A percentile compares a stretch with the other conserved stretches of the same genome.
These are phyloP conservation scores for Drosophila conformis DNA, from an alignment of 2,888 invertebrate species.

Conservation along the genomic window DNA sequence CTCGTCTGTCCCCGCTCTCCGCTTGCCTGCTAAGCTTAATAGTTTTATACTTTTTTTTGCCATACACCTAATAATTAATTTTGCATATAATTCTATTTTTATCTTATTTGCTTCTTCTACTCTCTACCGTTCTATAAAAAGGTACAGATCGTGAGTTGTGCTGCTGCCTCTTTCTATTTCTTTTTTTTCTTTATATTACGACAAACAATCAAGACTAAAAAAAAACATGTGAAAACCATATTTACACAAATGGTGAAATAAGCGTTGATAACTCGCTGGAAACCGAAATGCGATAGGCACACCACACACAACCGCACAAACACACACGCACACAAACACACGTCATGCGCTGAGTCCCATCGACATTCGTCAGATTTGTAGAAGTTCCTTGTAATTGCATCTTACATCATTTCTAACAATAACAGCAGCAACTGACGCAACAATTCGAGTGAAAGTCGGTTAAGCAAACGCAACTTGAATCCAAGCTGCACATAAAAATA, in stretches of 20 bases:
- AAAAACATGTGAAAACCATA: slow-evolving; percentile 24
- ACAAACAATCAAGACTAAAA: not conserved
- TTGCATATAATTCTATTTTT: slow-evolving; percentile 11
- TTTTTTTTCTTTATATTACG: slow-evolving; percentile 6
- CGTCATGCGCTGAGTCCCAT: slow-evolving; percentile 8
- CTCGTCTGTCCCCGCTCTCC: slow-evolving; percentile 1
- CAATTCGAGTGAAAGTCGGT: not conserved
- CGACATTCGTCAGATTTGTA: slow-evolving; percentile 20
- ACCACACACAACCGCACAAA: slow-evolving; percentile 6
- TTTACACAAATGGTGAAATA: slow-evolving; percentile 17
- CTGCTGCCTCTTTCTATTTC: not conserved
- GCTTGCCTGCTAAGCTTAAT: slow-evolving; percentile 19
- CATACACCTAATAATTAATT: not conserved
- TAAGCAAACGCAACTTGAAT: not conserved
- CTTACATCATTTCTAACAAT: not conserved
- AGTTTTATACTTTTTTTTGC: slow-evolving; percentile 4
- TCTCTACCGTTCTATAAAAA: not conserved
- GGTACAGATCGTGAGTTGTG: slow-evolving; percentile 6
- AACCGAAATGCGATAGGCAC: slow-evolving; percentile 26
- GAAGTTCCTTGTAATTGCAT: not conserved
- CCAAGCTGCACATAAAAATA: not conserved
- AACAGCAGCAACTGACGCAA: slow-evolving; percentile 16
- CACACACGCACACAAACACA: not conserved
- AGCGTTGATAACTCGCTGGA: slow-evolving; percentile 28
- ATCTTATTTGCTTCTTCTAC: not conserved